Evolutionary conservation across 2,888 invertebrate species (phyloP).

Genomic region (Noctuana brunneofusca): DNA sequence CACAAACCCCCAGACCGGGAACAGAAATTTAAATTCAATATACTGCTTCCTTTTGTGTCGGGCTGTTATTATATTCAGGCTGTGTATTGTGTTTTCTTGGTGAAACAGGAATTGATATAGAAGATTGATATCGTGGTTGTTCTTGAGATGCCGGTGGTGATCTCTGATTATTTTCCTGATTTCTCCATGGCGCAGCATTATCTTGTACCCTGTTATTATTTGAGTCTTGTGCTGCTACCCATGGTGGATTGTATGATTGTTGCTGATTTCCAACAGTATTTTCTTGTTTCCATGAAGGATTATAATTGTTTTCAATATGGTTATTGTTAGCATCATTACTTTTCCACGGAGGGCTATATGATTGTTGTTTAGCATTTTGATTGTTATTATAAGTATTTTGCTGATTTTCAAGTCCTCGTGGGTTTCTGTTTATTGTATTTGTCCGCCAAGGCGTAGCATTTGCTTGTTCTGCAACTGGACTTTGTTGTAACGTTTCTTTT

Average conservation of each 20-base stretch:
- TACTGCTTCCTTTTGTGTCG: constrained; percentile 68
- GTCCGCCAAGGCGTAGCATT: constrained; percentile 71
- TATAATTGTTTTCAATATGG: constrained; percentile 52
- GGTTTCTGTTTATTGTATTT: constrained; percentile 64
- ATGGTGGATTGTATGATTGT: constrained; percentile 63
- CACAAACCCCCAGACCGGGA: too few relatives aligned
- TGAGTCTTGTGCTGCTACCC: constrained; percentile 55
- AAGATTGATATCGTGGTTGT: constrained; percentile 72
- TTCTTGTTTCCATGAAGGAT: constrained; percentile 65
- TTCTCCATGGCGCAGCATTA: constrained; percentile 56
- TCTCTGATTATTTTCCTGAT: constrained; percentile 50
- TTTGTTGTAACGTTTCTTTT: constrained; percentile 47
- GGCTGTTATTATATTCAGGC: constrained; percentile 59
- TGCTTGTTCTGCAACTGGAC: constrained; percentile 50
- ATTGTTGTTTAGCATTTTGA: constrained; percentile 53
- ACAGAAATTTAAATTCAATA: too few relatives aligned
- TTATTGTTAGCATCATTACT: constrained; percentile 61
- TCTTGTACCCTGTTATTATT: constrained; percentile 64
- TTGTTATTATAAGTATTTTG: constrained; percentile 56
- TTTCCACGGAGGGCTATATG: constrained; percentile 67
- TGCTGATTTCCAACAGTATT: constrained; percentile 46
- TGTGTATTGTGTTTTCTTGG: constrained; percentile 64
- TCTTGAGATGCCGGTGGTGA: constrained; percentile 51
- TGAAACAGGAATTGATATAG: constrained; percentile 76
- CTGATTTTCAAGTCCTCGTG: constrained; percentile 57